A percentile compares a stretch with the other conserved stretches of the same genome.
Conservation (phyloP, 2,797 vertebrate genomes). For the Ambastaia sidthimunki region DNA sequence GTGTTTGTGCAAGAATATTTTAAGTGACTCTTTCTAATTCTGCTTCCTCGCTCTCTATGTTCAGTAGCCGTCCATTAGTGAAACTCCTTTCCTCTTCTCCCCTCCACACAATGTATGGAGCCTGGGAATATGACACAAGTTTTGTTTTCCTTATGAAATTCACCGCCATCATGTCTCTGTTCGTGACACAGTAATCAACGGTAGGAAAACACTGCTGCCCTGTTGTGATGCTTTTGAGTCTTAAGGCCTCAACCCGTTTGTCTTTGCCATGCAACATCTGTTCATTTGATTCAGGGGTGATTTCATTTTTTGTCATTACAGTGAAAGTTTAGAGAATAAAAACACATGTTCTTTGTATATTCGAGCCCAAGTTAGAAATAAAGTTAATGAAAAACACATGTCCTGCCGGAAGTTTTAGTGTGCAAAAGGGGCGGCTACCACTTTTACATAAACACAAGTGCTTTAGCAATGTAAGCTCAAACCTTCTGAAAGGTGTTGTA, state of each 20-base stretch:
- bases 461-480: neutral
- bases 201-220: neutral
- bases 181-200: neutral
- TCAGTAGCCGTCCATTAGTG: too few relatives aligned
- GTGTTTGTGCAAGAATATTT: too few relatives aligned
- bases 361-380: conserved; percentile 30
- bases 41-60: too few relatives aligned
- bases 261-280: conserved; percentile 34
- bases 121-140: neutral
- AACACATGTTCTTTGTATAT: conserved; percentile 31
- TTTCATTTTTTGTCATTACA: neutral
- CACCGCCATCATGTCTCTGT: conserved; percentile 4
- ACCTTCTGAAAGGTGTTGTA: neutral
- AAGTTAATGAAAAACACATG: conserved; percentile 18
- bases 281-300: neutral
- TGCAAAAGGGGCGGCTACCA: neutral
- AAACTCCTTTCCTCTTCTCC: too few relatives aligned
- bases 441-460: neutral
- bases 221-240: neutral
- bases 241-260: neutral
- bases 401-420: neutral
- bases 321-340: conserved; percentile 16
- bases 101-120: neutral
- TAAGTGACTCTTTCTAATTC: too few relatives aligned
- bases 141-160: conserved; percentile 13